phyloP scores from a whole-genome alignment of 2,888 invertebrate species.

The Cotesia congregata region DNA sequence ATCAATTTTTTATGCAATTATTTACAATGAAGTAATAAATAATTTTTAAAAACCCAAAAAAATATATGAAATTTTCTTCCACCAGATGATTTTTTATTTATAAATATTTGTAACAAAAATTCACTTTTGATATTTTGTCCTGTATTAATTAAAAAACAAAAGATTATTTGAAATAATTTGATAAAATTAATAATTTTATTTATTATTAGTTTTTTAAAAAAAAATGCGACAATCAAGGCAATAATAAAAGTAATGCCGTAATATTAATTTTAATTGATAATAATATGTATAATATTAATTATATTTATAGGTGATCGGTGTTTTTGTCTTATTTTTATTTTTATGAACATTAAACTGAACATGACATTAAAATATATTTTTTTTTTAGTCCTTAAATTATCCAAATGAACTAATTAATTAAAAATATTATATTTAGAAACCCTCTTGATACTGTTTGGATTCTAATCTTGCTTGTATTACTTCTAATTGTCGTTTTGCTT shows the following conservation, averaged over 20 bases:
- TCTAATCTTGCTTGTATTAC: conserved; percentile 88
- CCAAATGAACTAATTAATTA: conserved; percentile 51
- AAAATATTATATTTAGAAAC: conserved; percentile 76
- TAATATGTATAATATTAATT: not conserved
- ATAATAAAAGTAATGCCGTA: not conserved
- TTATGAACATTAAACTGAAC: not conserved
- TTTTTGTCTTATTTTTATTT: not conserved
- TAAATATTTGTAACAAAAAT: no score
- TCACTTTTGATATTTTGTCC: no score
- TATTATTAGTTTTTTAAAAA: not conserved
- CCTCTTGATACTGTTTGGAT: conserved; percentile 89
- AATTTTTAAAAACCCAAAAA: not conserved
- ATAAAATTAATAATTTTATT: not conserved
- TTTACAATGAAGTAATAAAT: not conserved
- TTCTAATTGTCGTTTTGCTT: conserved; percentile 94
- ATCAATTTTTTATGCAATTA: conserved; percentile 42
- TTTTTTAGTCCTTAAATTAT: conserved; percentile 20
- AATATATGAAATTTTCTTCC: not conserved
- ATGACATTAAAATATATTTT: not conserved
- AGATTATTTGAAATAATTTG: not conserved
- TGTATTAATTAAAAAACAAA: no score
- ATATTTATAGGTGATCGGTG: not conserved
- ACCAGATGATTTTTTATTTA: not conserved
- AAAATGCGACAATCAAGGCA: not conserved
- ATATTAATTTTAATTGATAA: not conserved